A percentile compares a stretch with the other conserved stretches of the same genome.
Conservation (phyloP, 2,797 vertebrate genomes). For the Sandelia bainsii region DNA sequence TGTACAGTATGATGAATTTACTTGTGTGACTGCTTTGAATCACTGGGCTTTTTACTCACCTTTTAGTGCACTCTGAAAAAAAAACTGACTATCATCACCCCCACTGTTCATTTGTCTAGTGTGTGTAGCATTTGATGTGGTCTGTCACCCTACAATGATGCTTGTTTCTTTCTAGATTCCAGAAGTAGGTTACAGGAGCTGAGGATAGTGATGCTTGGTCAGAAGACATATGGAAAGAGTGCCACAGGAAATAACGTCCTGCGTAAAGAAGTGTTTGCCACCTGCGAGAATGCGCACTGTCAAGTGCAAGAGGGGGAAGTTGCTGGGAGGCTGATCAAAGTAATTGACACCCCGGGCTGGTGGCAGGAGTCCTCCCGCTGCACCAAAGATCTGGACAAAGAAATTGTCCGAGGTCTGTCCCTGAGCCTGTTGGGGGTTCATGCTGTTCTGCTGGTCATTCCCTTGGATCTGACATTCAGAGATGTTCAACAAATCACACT, state of each 20-base stretch:
- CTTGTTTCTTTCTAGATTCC: conserved; percentile 32
- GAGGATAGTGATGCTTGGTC: conserved; percentile 51
- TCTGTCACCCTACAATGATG: background rate
- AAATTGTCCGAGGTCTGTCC: conserved; percentile 45
- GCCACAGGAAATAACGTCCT: conserved; percentile 62
- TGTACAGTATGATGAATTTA: background rate
- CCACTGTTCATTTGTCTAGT: background rate
- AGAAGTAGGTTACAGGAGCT: conserved; percentile 19
- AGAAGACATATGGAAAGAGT: conserved; percentile 62
- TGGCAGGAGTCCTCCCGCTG: background rate
- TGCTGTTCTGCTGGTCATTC: conserved; percentile 59
- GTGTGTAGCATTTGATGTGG: background rate
- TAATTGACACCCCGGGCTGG: conserved; percentile 69
- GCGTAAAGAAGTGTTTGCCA: conserved; percentile 34
- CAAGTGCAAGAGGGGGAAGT: conserved; percentile 1
- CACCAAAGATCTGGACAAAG: conserved; percentile 39
- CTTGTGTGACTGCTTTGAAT: background rate
- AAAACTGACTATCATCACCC: background rate
- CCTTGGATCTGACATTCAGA: conserved; percentile 47
- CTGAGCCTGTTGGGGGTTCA: conserved; percentile 43
- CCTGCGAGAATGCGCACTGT: conserved; percentile 11
- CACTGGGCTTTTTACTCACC: no score
- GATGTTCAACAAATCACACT: conserved; percentile 24
- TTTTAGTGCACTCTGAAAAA: no score
- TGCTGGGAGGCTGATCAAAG: conserved; percentile 34